Conservation (phyloP, 2,888 invertebrate genomes). For the Theretra japonica region DNA sequence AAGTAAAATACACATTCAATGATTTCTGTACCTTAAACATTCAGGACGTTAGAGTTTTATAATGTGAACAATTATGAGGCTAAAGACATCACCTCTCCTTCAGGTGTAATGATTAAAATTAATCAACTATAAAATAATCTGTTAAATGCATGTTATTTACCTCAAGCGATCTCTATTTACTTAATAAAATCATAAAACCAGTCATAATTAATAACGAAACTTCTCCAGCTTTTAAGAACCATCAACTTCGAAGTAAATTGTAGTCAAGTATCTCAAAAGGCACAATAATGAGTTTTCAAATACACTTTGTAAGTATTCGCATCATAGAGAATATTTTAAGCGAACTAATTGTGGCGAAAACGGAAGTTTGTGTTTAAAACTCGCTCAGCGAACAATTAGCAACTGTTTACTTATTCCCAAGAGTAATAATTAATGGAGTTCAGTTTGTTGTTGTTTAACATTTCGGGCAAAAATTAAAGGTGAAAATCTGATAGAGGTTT, state of each 20-base stretch:
- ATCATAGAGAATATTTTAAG: constrained; percentile 78
- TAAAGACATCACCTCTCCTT: too few relatives aligned
- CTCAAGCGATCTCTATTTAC: too few relatives aligned
- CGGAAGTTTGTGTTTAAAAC: constrained; percentile 66
- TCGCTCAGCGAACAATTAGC: constrained; percentile 59
- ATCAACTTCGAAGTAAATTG: constrained; percentile 17
- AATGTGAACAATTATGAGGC: too few relatives aligned
- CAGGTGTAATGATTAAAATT: too few relatives aligned
- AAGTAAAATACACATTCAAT: too few relatives aligned
- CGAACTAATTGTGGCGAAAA: constrained; percentile 69
- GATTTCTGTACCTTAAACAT: too few relatives aligned
- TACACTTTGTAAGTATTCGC: constrained; percentile 40
- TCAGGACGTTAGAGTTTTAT: too few relatives aligned
- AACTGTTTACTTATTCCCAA: constrained; percentile 55
- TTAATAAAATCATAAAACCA: background rate
- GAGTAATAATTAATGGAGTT: constrained; percentile 35
- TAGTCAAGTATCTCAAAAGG: background rate
- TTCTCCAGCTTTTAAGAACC: background rate
- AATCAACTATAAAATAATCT: too few relatives aligned
- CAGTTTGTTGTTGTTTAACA: background rate
- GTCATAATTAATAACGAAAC: background rate
- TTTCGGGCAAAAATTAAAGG: too few relatives aligned
- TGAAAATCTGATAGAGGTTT: too few relatives aligned
- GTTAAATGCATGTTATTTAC: too few relatives aligned
- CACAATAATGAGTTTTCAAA: constrained; percentile 55